Conservation (phyloP, 2,797 vertebrate genomes). For the Darevskia mixta region DNA sequence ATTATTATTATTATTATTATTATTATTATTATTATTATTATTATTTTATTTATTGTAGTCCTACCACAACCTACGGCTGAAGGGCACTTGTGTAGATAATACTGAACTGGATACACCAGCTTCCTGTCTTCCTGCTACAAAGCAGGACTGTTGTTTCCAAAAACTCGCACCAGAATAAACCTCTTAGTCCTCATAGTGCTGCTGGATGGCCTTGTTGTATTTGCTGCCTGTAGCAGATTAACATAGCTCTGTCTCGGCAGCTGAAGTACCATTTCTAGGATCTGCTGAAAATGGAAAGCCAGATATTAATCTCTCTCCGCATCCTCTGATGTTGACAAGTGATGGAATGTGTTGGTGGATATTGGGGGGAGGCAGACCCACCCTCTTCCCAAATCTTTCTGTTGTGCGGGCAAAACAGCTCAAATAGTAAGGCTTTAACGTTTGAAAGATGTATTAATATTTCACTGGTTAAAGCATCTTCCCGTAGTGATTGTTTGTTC, state of each 20-base stretch:
- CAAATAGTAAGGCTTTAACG: slow-evolving; percentile 13
- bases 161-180: not conserved
- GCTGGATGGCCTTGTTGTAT: not conserved
- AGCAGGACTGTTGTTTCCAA: not conserved
- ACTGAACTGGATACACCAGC: too few species aligned
- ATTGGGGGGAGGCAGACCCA: not conserved
- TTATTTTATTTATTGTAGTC: too few species aligned
- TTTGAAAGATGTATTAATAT: slow-evolving; percentile 75
- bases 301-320: too few species aligned
- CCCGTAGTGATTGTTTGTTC: slow-evolving; percentile 73
- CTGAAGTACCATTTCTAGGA: slow-evolving; percentile 2
- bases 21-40: too few species aligned
- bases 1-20: too few species aligned
- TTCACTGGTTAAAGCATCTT: slow-evolving; percentile 70
- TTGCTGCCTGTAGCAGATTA: not conserved
- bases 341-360: not conserved
- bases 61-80: too few species aligned
- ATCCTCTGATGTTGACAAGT: not conserved
- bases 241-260: not conserved
- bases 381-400: not conserved
- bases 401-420: slow-evolving; percentile 21
- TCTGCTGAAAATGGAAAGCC: not conserved
- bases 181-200: not conserved
- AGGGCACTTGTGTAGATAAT: too few species aligned
- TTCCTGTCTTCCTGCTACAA: too few species aligned